These are phyloP conservation scores for Achlya flavicornis DNA, from an alignment of 2,888 invertebrate genomes.

Conservation along the genomic window DNA sequence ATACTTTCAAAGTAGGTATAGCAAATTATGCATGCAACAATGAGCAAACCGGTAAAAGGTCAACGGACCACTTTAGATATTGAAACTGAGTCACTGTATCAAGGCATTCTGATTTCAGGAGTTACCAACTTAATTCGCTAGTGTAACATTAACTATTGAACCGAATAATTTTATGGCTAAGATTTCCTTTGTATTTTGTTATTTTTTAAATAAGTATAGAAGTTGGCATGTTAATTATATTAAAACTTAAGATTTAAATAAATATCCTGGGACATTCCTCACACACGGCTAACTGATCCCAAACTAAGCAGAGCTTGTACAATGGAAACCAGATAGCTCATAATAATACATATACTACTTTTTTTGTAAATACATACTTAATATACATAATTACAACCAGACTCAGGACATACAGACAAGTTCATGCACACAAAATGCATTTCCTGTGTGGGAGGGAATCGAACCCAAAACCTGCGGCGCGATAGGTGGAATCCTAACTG, in stretches of 20 bases:
- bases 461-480: no score
- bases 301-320: no score
- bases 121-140: slow-evolving; percentile 47
- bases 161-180: slow-evolving; percentile 53
- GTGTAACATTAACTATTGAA: slow-evolving; percentile 32
- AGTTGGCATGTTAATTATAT: not conserved
- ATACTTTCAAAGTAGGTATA: slow-evolving; percentile 36
- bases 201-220: not conserved
- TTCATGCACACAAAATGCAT: no score
- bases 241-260: not conserved
- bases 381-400: no score
- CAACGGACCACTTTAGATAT: slow-evolving; percentile 75
- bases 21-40: slow-evolving; percentile 58
- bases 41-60: slow-evolving; percentile 72
- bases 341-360: no score
- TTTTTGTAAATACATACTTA: no score
- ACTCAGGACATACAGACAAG: no score
- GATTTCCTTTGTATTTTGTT: slow-evolving; percentile 11
- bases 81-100: slow-evolving; percentile 81
- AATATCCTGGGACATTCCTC: no score
- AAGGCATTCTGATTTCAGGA: slow-evolving; percentile 75
- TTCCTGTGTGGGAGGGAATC: no score
- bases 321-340: no score
- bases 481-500: no score
- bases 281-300: no score